Base-by-base conservation (phyloP, 1,140 invertebrate genomes). In the Drosophila eugracilis region DNA sequence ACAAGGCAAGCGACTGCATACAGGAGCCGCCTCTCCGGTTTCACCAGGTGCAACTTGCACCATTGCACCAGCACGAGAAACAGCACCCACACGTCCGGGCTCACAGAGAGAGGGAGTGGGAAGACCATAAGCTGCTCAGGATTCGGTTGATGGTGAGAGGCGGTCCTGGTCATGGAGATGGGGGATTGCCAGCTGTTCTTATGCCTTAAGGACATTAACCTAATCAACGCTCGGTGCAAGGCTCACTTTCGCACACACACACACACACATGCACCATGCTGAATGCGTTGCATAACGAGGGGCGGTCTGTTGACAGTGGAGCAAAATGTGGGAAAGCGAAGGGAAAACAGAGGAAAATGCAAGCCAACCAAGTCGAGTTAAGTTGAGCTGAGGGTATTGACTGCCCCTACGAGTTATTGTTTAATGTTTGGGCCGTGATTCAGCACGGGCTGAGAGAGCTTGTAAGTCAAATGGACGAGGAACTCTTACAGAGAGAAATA, bases 191-290 rank as follows among this genome's bases (percentile, higher is more conserved):
- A 70, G 75, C 73, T 84, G 75, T 60, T 75, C 80, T 75, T 84
- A 59, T 84, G 70, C 70, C 75, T 78, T 78, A 75, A 84, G 79
- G 79, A 84, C 79, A 84, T 84, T 84, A 84, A 84, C 79, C 79
- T 84, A 84, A 84, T 84, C 79, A 84, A 84, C 79, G 78, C 73
- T 70, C 70, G 39, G 69, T 78, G 74, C 74, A 21, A 15, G 49
- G 44, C 55, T 47, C 54, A 60, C 75, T 75, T 48, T 24, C 48
- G 14, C 32, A 37, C 30, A 32, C 36, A 32, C 22, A 14, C 22
- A 39, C 62, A 17, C 28, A 12, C 10, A 32, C 10, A 12, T 3
- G 30, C 30, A 28, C 12, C 49, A 14, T 7, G 24, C 34, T 41
- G 48, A 26, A 70, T 44, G 63, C 15, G 49, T 50, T 52, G 39